Evolutionary conservation across 2,888 invertebrate genomes (phyloP), one percentile per base, ranked within the genome.

Genomic region (Proisotoma minuta): DNA sequence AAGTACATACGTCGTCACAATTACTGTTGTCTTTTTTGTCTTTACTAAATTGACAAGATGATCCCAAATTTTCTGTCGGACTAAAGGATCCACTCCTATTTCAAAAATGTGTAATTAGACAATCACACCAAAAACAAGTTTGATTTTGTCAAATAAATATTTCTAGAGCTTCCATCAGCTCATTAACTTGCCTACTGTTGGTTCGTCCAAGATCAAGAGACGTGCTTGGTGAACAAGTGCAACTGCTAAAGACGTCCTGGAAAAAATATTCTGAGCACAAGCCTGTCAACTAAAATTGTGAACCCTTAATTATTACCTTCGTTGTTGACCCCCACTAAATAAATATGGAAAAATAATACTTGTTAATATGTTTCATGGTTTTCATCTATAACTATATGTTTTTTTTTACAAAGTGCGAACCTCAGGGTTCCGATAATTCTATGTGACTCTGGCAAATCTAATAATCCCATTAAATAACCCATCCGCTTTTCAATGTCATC

Each of bases 1-100:
- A n/a, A n/a, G n/a, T n/a, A n/a, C n/a, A 85, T 95, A 90, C 76
- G 94, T 89, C 72, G 95, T 95, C 60, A 95, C 91, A 63, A 95
- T 92, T 73, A 95, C 93, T 23, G 94, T 94, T 79, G 91, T 93
- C 78, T 90, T 87, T 49, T 90, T 89, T 68, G 88, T 87, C 80
- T 89, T 88, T 73, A 92, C 90, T 76, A 94, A 90, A 76, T 90
- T 86, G 63, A 93, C 88, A 77, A 95, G 81, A 77, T 95, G 92
- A 75, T 89, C 90, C 94, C 94, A 94, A 78, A 95, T 95, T 78
- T 18, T 52, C 47, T 62, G 57, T 20, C 62, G 57, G 2, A 62
- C 24, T 2, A 62, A 18, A 1, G 62, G 62, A 29, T 62, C 62
- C 4, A 57, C 57, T 20, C 62, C 62, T 1, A 62, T 57, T 15